Evolutionary conservation across 2,888 invertebrate species (phyloP).

Genomic region (Limnephilus marmoratus): DNA sequence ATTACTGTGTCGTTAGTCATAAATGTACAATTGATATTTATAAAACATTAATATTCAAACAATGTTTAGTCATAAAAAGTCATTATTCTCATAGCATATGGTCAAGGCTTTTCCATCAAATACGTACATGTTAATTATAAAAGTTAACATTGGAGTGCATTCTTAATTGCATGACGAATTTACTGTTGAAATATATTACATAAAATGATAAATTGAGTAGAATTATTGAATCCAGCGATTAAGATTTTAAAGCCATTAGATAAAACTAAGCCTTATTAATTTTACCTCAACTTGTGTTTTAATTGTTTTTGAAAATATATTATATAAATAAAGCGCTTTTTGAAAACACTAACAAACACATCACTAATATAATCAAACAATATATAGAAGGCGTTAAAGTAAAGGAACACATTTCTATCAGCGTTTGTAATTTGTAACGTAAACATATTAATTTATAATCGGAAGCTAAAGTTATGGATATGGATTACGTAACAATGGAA

Average conservation of each 20-base stretch:
- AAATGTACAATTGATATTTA: background rate
- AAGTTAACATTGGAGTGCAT: background rate
- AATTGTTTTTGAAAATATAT: background rate
- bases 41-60: background rate
- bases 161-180: background rate
- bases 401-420: slow-evolving; percentile 16
- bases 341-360: background rate
- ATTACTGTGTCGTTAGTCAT: background rate
- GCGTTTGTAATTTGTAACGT: slow-evolving; percentile 22
- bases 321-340: background rate
- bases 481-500: slow-evolving; percentile 17
- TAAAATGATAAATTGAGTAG: background rate
- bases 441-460: slow-evolving; percentile 20
- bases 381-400: background rate
- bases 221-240: background rate
- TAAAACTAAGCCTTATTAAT: background rate
- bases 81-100: background rate
- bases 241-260: background rate
- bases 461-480: background rate
- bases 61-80: background rate
- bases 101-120: background rate
- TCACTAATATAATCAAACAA: background rate
- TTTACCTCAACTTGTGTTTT: background rate
- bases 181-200: background rate
- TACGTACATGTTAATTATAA: background rate